These are phyloP conservation scores for Cyprinodon tularosa DNA, from an alignment of 2,113 vertebrate species.

Conservation along the genomic window DNA sequence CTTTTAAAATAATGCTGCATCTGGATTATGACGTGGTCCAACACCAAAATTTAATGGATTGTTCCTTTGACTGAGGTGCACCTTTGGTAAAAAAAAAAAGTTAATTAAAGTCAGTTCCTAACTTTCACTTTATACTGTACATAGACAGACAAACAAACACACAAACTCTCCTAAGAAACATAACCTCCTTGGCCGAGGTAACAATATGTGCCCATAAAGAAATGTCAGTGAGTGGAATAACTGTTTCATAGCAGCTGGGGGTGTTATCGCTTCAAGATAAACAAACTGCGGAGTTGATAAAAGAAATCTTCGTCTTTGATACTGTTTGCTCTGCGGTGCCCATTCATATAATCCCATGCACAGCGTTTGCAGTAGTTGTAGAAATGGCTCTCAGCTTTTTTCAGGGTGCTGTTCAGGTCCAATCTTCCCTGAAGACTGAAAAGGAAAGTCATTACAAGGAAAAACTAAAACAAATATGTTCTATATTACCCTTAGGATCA, in stretches of 20 bases:
- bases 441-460: background rate
- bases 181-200: background rate
- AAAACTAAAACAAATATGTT: background rate
- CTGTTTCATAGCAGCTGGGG: conserved; percentile 1
- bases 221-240: conserved; percentile 12
- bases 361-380: conserved; percentile 81
- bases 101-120: too few species aligned
- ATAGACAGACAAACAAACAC: too few species aligned
- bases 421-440: conserved; percentile 80
- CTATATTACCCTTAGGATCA: background rate
- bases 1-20: too few species aligned
- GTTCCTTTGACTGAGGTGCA: too few species aligned
- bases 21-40: too few species aligned
- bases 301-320: conserved; percentile 76
- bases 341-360: conserved; percentile 68
- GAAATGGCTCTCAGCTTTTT: conserved; percentile 80
- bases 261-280: conserved; percentile 68
- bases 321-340: conserved; percentile 40
- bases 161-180: too few species aligned
- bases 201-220: background rate
- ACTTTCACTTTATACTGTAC: too few species aligned
- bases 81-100: too few species aligned
- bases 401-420: conserved; percentile 78
- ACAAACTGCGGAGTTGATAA: conserved; percentile 76
- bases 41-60: too few species aligned